Evolutionary conservation across 2,797 vertebrate species (phyloP), one percentile per base, ranked within the genome.

Genomic region (Amblyopsis hoosieri): DNA sequence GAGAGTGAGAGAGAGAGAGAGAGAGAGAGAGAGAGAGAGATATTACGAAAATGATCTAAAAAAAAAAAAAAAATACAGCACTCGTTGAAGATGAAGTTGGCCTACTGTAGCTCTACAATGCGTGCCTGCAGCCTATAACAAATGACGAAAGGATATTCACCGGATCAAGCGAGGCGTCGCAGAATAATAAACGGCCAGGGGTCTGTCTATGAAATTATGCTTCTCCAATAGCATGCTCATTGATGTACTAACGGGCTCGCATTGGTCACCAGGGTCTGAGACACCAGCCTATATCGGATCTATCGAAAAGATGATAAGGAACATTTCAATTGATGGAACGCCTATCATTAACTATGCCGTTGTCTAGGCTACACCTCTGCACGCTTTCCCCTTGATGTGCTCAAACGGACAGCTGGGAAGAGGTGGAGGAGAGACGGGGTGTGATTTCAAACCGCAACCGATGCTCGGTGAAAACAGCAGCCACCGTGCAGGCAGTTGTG

Each of bases 401-500:
- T 75, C 75, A 6, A 50, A 60, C 78, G 64, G 79, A 71, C 59
- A 52, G 62, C 54, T 33, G 62, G 31, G 33, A 74, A 70, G 57
- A 63, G 56, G 84, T 48, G 83, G 47, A 76, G 80, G 84, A 83
- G 74, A 78, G 75, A 85, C 72, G 70, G 78, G 74, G 75, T 58
- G 33, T 52, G 56, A 72, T 63, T 53, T 17, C 59, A 70, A 71
- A 54, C 57, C 67, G 77, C 71, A 67, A 74, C 79, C 57, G 77
- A 86, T 72, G 86, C 76, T 69, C 68, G 76, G 75, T 73, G 67
- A 15, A 54, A 45, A 29, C 71, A 7, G 74, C 80, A 23, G 81
- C 75, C 70, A 47, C 45, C 45, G 57, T 51, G 66, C 83, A 63
- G 72, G 71, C 76, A 54, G 78, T 71, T 54, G 74, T 3, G 76